phyloP scores from a whole-genome alignment of 2,888 invertebrate species.

The Agrilus mali region DNA sequence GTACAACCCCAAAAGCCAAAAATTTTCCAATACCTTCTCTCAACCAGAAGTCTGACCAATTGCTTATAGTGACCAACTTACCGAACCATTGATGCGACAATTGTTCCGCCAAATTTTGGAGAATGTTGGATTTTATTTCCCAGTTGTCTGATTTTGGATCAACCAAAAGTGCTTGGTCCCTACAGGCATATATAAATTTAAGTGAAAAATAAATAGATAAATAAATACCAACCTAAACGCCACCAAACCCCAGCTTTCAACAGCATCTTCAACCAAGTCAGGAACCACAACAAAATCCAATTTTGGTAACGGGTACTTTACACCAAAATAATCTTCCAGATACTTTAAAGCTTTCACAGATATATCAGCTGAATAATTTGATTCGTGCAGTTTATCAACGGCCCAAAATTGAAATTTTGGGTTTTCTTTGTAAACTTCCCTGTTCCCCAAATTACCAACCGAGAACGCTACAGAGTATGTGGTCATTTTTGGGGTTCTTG shows the following conservation, averaged over 20 bases:
- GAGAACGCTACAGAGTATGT: constrained; percentile 60
- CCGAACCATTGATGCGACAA: constrained; percentile 69
- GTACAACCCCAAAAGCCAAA: constrained; percentile 41
- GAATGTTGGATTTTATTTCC: constrained; percentile 36
- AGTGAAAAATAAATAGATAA: background rate
- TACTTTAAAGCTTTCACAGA: constrained; percentile 38
- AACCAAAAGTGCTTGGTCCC: constrained; percentile 16
- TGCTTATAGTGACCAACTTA: constrained; percentile 52
- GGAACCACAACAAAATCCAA: constrained; percentile 47
- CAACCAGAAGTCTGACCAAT: constrained; percentile 62
- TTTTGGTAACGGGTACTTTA: constrained; percentile 40
- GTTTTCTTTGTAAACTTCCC: constrained; percentile 15
- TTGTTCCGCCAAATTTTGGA: constrained; percentile 52
- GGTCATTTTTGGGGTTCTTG: constrained; percentile 55
- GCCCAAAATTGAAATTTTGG: constrained; percentile 36
- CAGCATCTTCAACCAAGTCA: constrained; percentile 41
- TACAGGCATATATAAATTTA: constrained; percentile 5
- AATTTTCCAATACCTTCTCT: constrained; percentile 64
- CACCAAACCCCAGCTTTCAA: constrained; percentile 47
- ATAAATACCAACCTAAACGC: constrained; percentile 37
- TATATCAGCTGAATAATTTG: constrained; percentile 38
- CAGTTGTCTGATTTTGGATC: constrained; percentile 9
- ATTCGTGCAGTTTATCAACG: constrained; percentile 20
- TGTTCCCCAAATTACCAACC: constrained; percentile 23
- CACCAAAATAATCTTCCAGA: constrained; percentile 40